These are phyloP conservation scores for Sminthurinus aureus DNA, from an alignment of 2,888 invertebrate genomes.

Conservation along the genomic window DNA sequence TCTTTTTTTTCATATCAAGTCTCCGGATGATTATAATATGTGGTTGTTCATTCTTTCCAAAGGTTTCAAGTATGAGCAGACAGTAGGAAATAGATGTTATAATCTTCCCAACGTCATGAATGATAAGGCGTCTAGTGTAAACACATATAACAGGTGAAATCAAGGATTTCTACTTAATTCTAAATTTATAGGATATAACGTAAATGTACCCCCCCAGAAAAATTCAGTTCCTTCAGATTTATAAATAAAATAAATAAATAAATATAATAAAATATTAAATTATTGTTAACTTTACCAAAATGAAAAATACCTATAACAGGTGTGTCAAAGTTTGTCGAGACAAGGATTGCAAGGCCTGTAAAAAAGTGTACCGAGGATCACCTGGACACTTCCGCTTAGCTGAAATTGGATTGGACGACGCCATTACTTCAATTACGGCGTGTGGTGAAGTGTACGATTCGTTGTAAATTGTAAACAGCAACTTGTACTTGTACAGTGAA, in stretches of 20 bases:
- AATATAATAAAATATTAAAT: background rate
- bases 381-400: slow-evolving; percentile 51
- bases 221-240: background rate
- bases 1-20: no score
- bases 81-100: slow-evolving; percentile 53
- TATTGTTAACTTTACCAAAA: background rate
- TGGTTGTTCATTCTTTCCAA: background rate
- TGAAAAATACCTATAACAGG: slow-evolving; percentile 45
- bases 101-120: slow-evolving; percentile 54
- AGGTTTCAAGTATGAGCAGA: slow-evolving; percentile 52
- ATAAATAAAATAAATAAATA: no score
- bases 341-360: slow-evolving; percentile 49
- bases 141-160: no score
- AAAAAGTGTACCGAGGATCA: slow-evolving; percentile 50
- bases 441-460: slow-evolving; percentile 43
- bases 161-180: no score
- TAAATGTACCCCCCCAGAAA: background rate
- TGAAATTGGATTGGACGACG: slow-evolving; percentile 53
- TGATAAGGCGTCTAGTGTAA: slow-evolving; percentile 50
- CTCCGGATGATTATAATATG: background rate
- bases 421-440: slow-evolving; percentile 51
- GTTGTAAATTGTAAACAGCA: no score
- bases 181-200: no score
- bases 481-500: background rate
- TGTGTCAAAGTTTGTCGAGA: slow-evolving; percentile 53